phyloP scores from a whole-genome alignment of 2,888 invertebrate genomes.

The Chesias legatella region DNA sequence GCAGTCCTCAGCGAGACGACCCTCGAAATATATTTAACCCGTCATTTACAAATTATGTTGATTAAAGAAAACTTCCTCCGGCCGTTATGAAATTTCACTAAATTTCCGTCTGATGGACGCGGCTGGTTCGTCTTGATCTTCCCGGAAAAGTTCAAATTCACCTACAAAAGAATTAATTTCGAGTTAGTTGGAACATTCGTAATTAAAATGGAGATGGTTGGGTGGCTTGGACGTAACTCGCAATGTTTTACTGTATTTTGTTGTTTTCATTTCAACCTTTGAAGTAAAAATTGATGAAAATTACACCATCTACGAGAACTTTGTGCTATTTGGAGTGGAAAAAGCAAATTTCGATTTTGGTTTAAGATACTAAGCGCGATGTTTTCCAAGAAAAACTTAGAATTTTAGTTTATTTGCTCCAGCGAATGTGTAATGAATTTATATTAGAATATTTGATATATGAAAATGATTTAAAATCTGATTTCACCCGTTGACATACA shows the following conservation, averaged over 20 bases:
- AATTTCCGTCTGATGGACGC: constrained; percentile 28
- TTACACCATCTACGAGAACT: too few species aligned
- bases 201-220: constrained; percentile 24
- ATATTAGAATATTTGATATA: too few species aligned
- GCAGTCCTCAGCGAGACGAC: constrained; percentile 10
- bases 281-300: too few species aligned
- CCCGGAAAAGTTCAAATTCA: constrained; percentile 14
- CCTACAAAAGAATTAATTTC: constrained; percentile 27
- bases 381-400: too few species aligned
- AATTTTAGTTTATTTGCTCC: too few species aligned
- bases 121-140: constrained; percentile 22
- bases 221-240: constrained; percentile 8
- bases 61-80: constrained; percentile 42
- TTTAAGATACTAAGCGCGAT: too few species aligned
- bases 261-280: too few species aligned
- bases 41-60: constrained; percentile 42
- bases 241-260: constrained; percentile 1
- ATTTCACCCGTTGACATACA: too few species aligned
- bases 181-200: constrained; percentile 22
- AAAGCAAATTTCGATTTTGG: too few species aligned
- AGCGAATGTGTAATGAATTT: too few species aligned
- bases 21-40: constrained; percentile 34
- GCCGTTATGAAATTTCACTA: constrained; percentile 40
- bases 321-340: too few species aligned
- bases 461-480: too few species aligned